Conservation (phyloP, 2,888 invertebrate genomes). For the Drosophila villosipedis region DNA sequence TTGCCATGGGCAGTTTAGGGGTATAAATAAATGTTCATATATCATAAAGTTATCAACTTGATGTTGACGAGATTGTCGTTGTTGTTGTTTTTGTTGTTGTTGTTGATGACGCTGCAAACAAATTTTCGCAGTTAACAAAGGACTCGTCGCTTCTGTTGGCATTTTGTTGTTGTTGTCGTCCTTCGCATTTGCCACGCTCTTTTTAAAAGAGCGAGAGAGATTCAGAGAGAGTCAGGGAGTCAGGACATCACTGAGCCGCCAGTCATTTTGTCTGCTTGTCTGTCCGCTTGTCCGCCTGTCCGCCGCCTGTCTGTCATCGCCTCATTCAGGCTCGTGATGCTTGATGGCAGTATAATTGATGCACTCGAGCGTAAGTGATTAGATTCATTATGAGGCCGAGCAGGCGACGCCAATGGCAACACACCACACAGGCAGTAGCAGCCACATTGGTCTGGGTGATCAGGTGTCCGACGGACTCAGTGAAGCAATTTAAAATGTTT, state of each 20-base stretch:
- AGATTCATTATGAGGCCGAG: constrained; percentile 84
- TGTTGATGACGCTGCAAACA: constrained; percentile 83
- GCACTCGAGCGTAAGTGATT: constrained; percentile 85
- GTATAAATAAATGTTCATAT: constrained; percentile 16
- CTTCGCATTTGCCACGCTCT: constrained; percentile 63
- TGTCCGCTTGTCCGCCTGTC: constrained; percentile 55
- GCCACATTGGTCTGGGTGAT: constrained; percentile 24
- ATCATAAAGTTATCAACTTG: constrained; percentile 74
- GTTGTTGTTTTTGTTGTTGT: constrained; percentile 47
- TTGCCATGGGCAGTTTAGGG: constrained; percentile 51
- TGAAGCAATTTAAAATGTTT: constrained; percentile 44
- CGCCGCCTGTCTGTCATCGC: constrained; percentile 48
- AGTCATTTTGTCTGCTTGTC: constrained; percentile 72
- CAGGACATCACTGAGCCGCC: constrained; percentile 38
- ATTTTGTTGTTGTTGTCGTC: constrained; percentile 39
- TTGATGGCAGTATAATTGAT: constrained; percentile 84
- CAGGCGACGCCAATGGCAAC: constrained; percentile 43
- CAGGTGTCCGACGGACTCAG: constrained; percentile 55
- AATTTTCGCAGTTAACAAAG: constrained; percentile 79
- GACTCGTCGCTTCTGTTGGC: constrained; percentile 68
- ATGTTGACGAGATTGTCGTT: constrained; percentile 66
- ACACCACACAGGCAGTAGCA: neutral
- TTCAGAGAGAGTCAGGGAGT: constrained; percentile 10
- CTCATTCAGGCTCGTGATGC: constrained; percentile 60
- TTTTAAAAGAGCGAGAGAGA: constrained; percentile 23